Evolutionary conservation across 2,888 invertebrate species (phyloP), one percentile per base, ranked within the genome.

Genomic region (Girardia tigrina): DNA sequence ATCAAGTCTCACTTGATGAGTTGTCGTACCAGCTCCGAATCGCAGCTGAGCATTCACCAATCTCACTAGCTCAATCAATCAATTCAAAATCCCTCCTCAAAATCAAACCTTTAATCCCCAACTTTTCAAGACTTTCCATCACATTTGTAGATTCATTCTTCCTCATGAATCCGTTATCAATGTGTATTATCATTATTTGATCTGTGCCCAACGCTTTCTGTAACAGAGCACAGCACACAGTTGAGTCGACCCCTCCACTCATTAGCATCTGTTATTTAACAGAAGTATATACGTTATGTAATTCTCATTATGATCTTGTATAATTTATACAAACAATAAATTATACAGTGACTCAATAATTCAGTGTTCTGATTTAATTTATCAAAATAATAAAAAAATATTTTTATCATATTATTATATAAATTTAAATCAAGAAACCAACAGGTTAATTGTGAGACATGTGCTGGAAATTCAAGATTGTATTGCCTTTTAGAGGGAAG

Each of bases 101-200:
- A 36, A 36, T n/a, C 16, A 14, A 28, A 75, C 73, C 76, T 71
- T 77, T 77, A n/a, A 77, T 88, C 29, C 93, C 93, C 77, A 93
- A 87, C 78, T 90, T 89, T 73, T 89, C 88, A 72, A 94, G 87
- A 77, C 90, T 90, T 81, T 90, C 88, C 82, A 90, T 90, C 12
- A 97, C 95, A 80, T 90, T 89, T 73, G 88, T 88, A 81, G 93
- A 93, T 85, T 98, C 98, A 80, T 91, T 89, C 85, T 93, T 92
- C 79, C 97, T 88, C 94, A 99, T 94, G 84, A 97, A 98, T 75
- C 98, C 98, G 84, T 98, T 97, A 85, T 98, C 95, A 80, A 98
- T 92, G 86, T 98, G 97, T 79, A 97, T 88, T 28, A 95, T 95
- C 81, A 95, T 91, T 77, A 98, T 86, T 80, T 87, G 85, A 85